A percentile compares a stretch with the other conserved stretches of the same genome.
Evolutionary conservation across 2,113 vertebrate genomes (phyloP).

Genomic region (human (Homo sapiens)): DNA sequence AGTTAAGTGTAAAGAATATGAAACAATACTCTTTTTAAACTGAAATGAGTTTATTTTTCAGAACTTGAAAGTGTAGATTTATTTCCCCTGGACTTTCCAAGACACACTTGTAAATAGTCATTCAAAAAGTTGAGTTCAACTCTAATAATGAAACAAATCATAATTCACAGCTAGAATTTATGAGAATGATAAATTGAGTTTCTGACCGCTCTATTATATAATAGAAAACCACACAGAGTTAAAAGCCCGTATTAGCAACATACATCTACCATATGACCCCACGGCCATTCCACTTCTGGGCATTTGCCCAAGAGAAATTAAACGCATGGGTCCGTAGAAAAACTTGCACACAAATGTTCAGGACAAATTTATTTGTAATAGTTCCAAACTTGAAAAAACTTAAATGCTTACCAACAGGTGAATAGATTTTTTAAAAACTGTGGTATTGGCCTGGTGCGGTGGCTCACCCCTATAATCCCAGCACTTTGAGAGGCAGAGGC

Average conservation of each 20-base stretch:
- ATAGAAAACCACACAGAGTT: not conserved
- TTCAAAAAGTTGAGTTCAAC: conserved; percentile 50
- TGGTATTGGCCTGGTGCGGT: too few species aligned
- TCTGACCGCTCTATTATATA: not conserved
- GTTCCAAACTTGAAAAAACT: not conserved
- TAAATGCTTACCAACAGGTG: not conserved
- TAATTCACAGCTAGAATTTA: conserved; percentile 6
- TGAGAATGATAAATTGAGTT: not conserved
- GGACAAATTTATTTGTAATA: not conserved
- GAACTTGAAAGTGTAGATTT: not conserved
- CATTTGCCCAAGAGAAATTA: not conserved
- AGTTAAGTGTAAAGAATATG: not conserved
- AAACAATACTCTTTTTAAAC: not conserved
- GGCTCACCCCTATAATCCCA: too few species aligned
- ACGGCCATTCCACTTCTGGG: not conserved
- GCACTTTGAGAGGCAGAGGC: too few species aligned
- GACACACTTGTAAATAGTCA: conserved; percentile 12
- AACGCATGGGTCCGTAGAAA: not conserved
- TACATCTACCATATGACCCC: too few species aligned
- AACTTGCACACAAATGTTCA: not conserved
- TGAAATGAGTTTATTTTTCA: conserved; percentile 43
- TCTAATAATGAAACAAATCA: conserved; percentile 26
- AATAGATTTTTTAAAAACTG: not conserved
- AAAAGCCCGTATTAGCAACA: not conserved
- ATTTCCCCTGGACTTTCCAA: conserved; percentile 63